Evolutionary conservation across 2,888 invertebrate species (phyloP), one percentile per base, ranked within the genome.

Genomic region (Acleris cristana): DNA sequence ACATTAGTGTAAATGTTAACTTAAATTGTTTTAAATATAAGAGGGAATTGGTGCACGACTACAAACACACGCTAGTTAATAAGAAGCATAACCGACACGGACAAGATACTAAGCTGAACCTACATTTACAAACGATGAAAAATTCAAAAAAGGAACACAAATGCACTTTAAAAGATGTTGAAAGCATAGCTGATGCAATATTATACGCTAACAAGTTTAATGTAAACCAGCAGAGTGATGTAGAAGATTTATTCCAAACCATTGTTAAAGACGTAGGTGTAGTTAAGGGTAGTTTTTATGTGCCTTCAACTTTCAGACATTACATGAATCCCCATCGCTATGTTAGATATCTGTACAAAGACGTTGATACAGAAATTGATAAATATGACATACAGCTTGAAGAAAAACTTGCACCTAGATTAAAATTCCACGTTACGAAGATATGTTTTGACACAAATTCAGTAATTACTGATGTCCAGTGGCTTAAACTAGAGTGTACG

Each of bases 331-430:
- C 76, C 34, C 79, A 82, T 72, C 76, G 79, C 0, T 90, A 87
- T 48, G 73, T 83, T 0, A 74, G 89, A 64, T 82, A 85, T 69
- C 73, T 89, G 30, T 80, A 71, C 6, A 69, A 76, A 2, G 79
- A 85, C 0, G 71, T 76, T 4, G 52, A 70, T 0, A 48, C 2
- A 52, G 40, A 18, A 12, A 10, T 63, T 8, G 14, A 59, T 0
- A 70, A 75, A 10, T 81, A 82, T 58, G 86, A 89, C 68, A 66
- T 89, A 4, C 84, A 84, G 34, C 56, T 90, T 0, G 79, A 88
- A 69, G 90, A 90, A 64, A 77, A 73, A 0, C 10, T 84, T 0
- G 60, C 72, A 1, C 89, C 89, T 0, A 71, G 73, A 12, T 75
- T 76, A 23, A 21, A 69, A 2, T 74, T 80, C 2, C 52, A 66